Base-by-base conservation (phyloP, 2,797 vertebrate species). In the Sebastes taczanowskii region DNA sequence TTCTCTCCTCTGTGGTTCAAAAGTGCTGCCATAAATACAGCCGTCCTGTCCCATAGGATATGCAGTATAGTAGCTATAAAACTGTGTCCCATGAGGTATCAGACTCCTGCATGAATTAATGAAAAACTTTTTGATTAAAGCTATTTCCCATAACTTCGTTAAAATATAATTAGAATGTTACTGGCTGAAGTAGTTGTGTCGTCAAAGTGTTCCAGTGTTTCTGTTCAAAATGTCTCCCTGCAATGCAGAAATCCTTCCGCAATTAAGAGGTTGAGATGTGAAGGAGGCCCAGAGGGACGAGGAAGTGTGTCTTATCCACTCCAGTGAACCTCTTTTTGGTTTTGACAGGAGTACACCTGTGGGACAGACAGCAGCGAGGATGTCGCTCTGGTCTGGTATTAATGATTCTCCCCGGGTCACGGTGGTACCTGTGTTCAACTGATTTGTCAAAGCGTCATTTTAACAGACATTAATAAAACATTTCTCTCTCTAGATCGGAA, bases 301-400 rank as follows among this genome's bases (percentile, higher is more conserved):
- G 23, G 23, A 25, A 29, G 68, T 56, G 32, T 29, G 80, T 67
- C 71, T 68, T 6, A 58, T 71, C 75, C 69, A 64, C 78, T 70
- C 63, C 6, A 30, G 42, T 79, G 69, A 81, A 49, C n/a, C 83
- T 52, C 27, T 59, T 81, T 81, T 56, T 5, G 72, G 34, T 69
- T 79, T 7, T 71, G 79, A 90, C 79, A 85, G 82, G 64, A 78
- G 67, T 46, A 14, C 56, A 86, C 82, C 78, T 60, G 77, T 68
- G 85, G 42, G 38, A 71, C 3, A 46, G 60, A 80, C 35, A 27
- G 64, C 74, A 61, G 77, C 1, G 1, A 32, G 34, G 65, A 69
- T 29, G 70, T 49, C 34, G 56, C 64, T 62, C 62, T 11, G 58
- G 53, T 82, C 71, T 59, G 55, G 1, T 8, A 30, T 68, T 71